Percentiles rank a stretch among this genome's conserved stretches.
Evolutionary conservation across 2,888 invertebrate genomes (phyloP).

Genomic region (Parnassius apollo): DNA sequence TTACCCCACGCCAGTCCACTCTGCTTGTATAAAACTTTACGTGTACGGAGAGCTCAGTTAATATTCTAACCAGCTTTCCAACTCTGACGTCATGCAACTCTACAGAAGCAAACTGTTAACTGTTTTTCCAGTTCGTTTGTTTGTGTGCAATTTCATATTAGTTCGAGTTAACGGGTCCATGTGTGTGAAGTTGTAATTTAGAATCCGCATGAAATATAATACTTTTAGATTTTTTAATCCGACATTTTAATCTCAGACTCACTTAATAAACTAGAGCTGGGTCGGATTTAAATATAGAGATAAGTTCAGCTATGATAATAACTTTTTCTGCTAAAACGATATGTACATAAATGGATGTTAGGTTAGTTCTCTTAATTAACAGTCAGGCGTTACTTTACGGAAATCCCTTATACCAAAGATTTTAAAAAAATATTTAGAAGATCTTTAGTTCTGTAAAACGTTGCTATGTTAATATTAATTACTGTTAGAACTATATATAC

Average conservation of each 20-base stretch:
- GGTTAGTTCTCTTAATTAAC: no score
- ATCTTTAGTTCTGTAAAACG: no score
- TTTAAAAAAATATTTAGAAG: no score
- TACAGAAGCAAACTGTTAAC: slow-evolving; percentile 5
- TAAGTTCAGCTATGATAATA: no score
- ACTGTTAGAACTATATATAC: no score
- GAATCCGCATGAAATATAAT: slow-evolving; percentile 1
- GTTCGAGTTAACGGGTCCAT: slow-evolving; percentile 17
- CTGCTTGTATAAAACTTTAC: slow-evolving; percentile 24
- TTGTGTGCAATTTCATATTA: slow-evolving; percentile 6
- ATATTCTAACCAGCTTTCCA: slow-evolving; percentile 24
- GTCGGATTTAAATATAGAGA: slow-evolving; percentile 4
- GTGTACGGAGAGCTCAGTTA: slow-evolving; percentile 21
- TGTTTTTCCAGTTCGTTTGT: slow-evolving; percentile 18
- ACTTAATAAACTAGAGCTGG: slow-evolving; percentile 10
- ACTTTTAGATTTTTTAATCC: not conserved
- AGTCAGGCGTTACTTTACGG: no score
- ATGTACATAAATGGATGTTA: no score
- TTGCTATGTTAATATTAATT: no score
- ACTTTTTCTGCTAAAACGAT: no score
- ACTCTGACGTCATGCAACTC: slow-evolving; percentile 18
- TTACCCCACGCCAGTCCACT: slow-evolving; percentile 11
- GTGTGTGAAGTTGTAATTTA: slow-evolving; percentile 3
- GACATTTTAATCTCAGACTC: slow-evolving; percentile 7
- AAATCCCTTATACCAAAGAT: no score